Percentiles rank a stretch among this genome's conserved stretches.
These are phyloP conservation scores for Lepidurus apus DNA, from an alignment of 1,140 invertebrate species.

Conservation along the genomic window DNA sequence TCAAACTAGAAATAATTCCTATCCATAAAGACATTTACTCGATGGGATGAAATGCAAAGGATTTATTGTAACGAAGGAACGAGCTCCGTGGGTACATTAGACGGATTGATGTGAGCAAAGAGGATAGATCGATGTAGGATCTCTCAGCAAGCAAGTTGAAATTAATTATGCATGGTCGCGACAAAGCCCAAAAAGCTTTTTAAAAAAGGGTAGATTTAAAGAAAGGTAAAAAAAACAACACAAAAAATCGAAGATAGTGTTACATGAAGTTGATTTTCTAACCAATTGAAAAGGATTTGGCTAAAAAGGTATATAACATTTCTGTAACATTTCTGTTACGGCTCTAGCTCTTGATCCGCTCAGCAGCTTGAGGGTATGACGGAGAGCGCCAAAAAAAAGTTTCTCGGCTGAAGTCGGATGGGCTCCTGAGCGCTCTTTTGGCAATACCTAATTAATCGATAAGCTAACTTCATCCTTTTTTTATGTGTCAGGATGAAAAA, in stretches of 20 bases:
- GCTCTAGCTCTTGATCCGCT: constrained; percentile 6
- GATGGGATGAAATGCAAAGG: no score
- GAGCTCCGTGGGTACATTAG: background rate
- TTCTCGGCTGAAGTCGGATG: background rate
- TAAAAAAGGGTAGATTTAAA: background rate
- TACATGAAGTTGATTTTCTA: background rate
- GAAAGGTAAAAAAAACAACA: background rate
- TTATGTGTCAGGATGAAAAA: background rate
- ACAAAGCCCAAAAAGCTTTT: background rate
- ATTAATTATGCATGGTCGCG: background rate
- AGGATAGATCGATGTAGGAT: constrained; percentile 1
- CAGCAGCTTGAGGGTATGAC: background rate
- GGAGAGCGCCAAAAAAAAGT: background rate
- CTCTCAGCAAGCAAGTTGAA: background rate
- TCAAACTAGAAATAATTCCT: background rate
- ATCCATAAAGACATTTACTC: background rate
- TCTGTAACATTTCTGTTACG: background rate
- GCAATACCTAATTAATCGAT: background rate
- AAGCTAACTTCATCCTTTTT: constrained; percentile 6
- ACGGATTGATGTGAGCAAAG: background rate
- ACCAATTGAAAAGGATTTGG: background rate
- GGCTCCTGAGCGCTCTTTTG: background rate
- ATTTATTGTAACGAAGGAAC: no score
- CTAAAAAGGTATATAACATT: no score
- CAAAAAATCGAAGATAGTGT: background rate